Percentiles rank a stretch among this genome's conserved stretches.
These are phyloP conservation scores for Drosophila algonquin DNA, from an alignment of 2,888 invertebrate species.

Conservation along the genomic window DNA sequence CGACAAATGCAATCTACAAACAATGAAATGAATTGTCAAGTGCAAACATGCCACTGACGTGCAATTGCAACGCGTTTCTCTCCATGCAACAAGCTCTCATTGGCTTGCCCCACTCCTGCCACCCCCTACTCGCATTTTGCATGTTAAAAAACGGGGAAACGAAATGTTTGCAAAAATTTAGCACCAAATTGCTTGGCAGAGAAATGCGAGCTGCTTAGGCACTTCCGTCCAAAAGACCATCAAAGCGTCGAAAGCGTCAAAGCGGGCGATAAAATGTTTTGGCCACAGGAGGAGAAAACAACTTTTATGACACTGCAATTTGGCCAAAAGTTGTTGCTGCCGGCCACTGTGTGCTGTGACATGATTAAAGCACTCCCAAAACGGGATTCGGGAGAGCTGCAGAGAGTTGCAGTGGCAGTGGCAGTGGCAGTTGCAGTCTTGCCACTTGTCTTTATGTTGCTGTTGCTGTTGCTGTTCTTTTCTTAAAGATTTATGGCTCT, in stretches of 20 bases:
- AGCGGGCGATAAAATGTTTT: conserved; percentile 46
- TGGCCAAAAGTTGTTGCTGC: conserved; percentile 32
- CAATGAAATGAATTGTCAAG: conserved; percentile 82
- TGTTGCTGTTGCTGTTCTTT: conserved; percentile 38
- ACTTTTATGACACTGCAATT: conserved; percentile 65
- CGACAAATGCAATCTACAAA: conserved; percentile 80
- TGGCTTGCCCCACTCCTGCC: conserved; percentile 50
- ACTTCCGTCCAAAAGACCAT: conserved; percentile 52
- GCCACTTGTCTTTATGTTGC: conserved; percentile 14
- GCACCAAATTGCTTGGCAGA: conserved; percentile 45
- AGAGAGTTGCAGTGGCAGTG: conserved; percentile 22
- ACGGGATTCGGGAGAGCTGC: conserved; percentile 15
- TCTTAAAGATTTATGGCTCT: conserved; percentile 59
- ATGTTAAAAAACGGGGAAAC: conserved; percentile 55
- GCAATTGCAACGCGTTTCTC: conserved; percentile 59
- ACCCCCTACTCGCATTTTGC: conserved; percentile 53
- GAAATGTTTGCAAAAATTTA: conserved; percentile 39
- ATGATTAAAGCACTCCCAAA: conserved; percentile 29
- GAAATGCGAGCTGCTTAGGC: conserved; percentile 59
- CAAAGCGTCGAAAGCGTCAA: conserved; percentile 31
- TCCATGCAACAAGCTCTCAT: conserved; percentile 54
- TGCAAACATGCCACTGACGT: conserved; percentile 79
- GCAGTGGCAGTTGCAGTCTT: conserved; percentile 14
- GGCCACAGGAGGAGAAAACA: conserved; percentile 17
- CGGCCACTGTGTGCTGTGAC: conserved; percentile 25